These are phyloP conservation scores for Characodon lateralis DNA, from an alignment of 2,797 vertebrate genomes.

Conservation along the genomic window DNA sequence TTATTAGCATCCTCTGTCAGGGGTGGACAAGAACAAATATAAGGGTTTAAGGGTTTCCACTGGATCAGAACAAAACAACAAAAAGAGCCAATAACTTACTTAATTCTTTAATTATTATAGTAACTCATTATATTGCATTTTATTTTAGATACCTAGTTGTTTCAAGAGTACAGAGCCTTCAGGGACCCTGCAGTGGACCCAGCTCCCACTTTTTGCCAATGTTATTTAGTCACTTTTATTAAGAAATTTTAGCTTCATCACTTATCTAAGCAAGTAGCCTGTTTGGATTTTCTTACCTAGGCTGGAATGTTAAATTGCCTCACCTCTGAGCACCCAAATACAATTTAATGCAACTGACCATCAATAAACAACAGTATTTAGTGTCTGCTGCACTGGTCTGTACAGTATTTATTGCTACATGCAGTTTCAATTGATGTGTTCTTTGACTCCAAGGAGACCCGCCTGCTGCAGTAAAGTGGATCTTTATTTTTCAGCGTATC, in stretches of 20 bases:
- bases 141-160: not conserved
- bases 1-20: not conserved
- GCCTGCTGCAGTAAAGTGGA: constrained; percentile 37
- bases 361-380: constrained; percentile 27
- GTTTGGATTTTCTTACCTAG: not conserved
- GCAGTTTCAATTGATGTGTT: constrained; percentile 33
- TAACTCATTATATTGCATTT: not conserved
- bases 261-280: not conserved
- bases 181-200: not conserved
- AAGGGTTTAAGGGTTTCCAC: not conserved
- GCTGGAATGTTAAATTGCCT: not conserved
- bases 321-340: not conserved
- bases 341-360: constrained; percentile 1
- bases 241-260: constrained; percentile 1
- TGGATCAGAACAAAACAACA: not conserved
- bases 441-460: constrained; percentile 26
- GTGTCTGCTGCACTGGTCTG: constrained; percentile 16
- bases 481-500: constrained; percentile 69
- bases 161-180: not conserved
- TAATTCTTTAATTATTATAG: not conserved
- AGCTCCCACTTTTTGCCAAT: not conserved
- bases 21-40: not conserved
- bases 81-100: not conserved
- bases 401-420: constrained; percentile 34
- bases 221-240: no score